Evolutionary conservation across 2,888 invertebrate species (phyloP).

Genomic region (Helicoverpa assulta): DNA sequence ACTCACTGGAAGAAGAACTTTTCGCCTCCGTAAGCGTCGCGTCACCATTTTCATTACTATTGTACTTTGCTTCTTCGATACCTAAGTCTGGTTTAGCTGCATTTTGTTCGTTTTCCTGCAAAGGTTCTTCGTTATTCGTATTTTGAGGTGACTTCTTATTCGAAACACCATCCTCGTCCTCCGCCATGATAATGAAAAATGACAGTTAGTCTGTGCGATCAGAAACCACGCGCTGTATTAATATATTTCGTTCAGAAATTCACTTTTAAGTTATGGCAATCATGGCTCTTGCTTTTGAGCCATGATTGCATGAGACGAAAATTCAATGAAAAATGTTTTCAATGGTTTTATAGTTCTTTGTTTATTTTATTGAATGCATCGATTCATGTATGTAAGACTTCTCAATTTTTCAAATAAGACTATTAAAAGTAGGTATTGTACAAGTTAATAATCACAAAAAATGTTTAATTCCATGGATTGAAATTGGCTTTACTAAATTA

Average conservation of each 20-base stretch:
- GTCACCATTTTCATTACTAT: slow-evolving; percentile 83
- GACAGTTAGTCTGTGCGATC: slow-evolving; percentile 75
- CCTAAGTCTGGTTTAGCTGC: slow-evolving; percentile 86
- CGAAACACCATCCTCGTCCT: slow-evolving; percentile 88
- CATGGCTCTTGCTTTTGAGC: no score
- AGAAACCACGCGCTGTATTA: slow-evolving; percentile 48
- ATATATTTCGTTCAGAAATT: slow-evolving; percentile 35
- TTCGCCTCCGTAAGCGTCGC: slow-evolving; percentile 78
- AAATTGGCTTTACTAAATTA: no score
- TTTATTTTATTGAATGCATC: no score
- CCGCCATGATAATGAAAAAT: slow-evolving; percentile 89
- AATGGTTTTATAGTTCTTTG: no score
- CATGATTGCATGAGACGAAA: background rate
- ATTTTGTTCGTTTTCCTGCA: slow-evolving; percentile 83
- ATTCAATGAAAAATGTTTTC: no score
- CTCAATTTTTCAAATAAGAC: no score
- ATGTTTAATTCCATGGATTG: no score
- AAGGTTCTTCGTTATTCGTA: slow-evolving; percentile 79
- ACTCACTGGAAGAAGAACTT: slow-evolving; percentile 87
- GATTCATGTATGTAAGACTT: no score
- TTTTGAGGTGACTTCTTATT: slow-evolving; percentile 87
- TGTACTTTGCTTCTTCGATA: slow-evolving; percentile 86
- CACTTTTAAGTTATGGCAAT: background rate
- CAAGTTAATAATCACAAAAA: no score
- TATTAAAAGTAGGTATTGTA: no score